Conservation (phyloP, 2,888 invertebrate genomes). For the Apodemia hepburni region DNA sequence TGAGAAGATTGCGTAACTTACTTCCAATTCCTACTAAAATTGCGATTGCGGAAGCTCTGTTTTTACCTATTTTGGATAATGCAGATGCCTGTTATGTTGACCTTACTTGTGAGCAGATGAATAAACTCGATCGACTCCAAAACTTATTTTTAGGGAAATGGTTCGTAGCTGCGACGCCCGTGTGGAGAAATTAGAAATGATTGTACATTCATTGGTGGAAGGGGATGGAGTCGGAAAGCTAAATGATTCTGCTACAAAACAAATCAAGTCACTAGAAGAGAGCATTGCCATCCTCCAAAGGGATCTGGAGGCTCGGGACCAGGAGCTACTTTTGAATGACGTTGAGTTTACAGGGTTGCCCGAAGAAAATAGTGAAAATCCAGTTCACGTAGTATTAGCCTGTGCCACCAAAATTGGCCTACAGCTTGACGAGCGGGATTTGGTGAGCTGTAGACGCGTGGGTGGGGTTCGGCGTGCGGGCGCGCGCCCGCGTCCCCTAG, state of each 20-base stretch:
- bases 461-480: not conserved
- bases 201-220: not conserved
- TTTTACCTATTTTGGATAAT: too few relatives aligned
- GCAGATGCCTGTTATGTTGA: too few relatives aligned
- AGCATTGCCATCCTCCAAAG: slow-evolving; percentile 12
- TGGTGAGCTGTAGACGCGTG: slow-evolving; percentile 19
- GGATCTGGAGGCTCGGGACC: slow-evolving; percentile 27
- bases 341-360: slow-evolving; percentile 26
- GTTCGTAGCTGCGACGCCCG: not conserved
- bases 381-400: slow-evolving; percentile 17
- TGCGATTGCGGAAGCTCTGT: too few relatives aligned
- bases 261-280: not conserved
- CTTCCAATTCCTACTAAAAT: too few relatives aligned
- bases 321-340: slow-evolving; percentile 24
- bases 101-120: too few relatives aligned
- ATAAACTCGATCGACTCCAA: too few relatives aligned
- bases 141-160: not conserved
- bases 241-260: not conserved
- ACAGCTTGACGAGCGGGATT: slow-evolving; percentile 25
- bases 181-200: not conserved
- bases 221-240: not conserved
- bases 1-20: too few relatives aligned
- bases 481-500: slow-evolving; percentile 26
- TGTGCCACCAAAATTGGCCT: slow-evolving; percentile 26
- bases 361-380: slow-evolving; percentile 22